These are phyloP conservation scores for Sorex araneus DNA, from an alignment of 2,113 vertebrate species.

Conservation along the genomic window DNA sequence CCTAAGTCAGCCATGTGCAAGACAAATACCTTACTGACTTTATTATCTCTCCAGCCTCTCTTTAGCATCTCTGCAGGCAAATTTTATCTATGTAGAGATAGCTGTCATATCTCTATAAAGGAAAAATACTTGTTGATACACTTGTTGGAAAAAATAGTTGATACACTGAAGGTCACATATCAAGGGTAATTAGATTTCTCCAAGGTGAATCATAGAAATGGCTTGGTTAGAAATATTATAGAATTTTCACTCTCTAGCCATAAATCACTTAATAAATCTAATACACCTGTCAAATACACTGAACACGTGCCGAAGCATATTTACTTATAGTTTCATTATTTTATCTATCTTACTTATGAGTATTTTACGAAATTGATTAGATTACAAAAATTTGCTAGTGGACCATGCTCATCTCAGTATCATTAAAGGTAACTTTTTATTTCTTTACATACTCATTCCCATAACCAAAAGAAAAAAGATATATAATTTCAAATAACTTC, in stretches of 20 bases:
- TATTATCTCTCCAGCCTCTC: too few relatives aligned
- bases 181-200: constrained; percentile 68
- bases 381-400: constrained; percentile 53
- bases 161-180: constrained; percentile 53
- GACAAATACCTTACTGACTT: too few relatives aligned
- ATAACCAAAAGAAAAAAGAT: constrained; percentile 39
- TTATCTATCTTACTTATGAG: constrained; percentile 48
- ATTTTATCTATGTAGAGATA: constrained; percentile 11
- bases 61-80: constrained; percentile 56
- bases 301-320: constrained; percentile 39
- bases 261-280: background rate
- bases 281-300: background rate
- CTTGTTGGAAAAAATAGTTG: too few relatives aligned
- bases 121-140: constrained; percentile 58
- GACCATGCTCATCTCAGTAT: constrained; percentile 15
- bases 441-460: constrained; percentile 34
- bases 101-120: constrained; percentile 29
- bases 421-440: constrained; percentile 61
- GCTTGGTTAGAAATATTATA: background rate
- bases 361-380: constrained; percentile 53
- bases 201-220: constrained; percentile 21
- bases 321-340: constrained; percentile 41
- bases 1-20: too few relatives aligned
- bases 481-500: constrained; percentile 36
- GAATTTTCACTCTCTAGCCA: background rate